phyloP scores from a whole-genome alignment of 2,888 invertebrate genomes.

The Lymantria dispar region DNA sequence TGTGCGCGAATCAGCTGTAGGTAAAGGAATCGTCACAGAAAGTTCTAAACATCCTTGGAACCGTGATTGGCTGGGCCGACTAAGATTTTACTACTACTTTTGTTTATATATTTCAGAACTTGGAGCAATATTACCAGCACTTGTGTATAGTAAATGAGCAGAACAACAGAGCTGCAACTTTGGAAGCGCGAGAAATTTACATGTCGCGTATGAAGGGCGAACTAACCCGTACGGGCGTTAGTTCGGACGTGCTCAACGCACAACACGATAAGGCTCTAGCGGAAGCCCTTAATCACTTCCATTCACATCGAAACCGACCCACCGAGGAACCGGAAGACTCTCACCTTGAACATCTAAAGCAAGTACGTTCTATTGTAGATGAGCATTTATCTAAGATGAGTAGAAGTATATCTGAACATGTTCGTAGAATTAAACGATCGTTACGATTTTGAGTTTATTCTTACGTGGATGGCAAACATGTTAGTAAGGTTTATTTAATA shows the following conservation, averaged over 20 bases:
- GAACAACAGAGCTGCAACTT: conserved; percentile 7
- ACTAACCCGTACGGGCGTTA: conserved; percentile 2
- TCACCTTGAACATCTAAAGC: background rate
- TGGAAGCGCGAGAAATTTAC: conserved; percentile 10
- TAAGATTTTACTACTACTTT: no score
- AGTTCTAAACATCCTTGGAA: no score
- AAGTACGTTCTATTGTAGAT: conserved; percentile 5
- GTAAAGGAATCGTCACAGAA: no score
- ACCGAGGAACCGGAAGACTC: conserved; percentile 1
- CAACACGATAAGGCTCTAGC: conserved; percentile 1
- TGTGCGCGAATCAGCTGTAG: no score
- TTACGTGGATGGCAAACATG: background rate
- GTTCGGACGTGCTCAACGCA: conserved; percentile 1
- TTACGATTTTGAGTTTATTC: conserved; percentile 1
- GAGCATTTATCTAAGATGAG: conserved; percentile 4
- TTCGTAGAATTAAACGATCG: conserved; percentile 1
- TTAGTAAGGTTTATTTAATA: background rate
- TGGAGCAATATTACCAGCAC: conserved; percentile 5
- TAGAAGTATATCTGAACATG: background rate
- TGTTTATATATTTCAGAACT: conserved; percentile 1
- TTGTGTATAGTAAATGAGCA: conserved; percentile 9
- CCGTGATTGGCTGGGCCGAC: no score
- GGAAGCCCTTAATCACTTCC: conserved; percentile 9
- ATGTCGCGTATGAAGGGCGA: conserved; percentile 4
- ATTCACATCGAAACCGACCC: conserved; percentile 7